Conservation (phyloP, 1,140 invertebrate species). For the Cylas formicarius region DNA sequence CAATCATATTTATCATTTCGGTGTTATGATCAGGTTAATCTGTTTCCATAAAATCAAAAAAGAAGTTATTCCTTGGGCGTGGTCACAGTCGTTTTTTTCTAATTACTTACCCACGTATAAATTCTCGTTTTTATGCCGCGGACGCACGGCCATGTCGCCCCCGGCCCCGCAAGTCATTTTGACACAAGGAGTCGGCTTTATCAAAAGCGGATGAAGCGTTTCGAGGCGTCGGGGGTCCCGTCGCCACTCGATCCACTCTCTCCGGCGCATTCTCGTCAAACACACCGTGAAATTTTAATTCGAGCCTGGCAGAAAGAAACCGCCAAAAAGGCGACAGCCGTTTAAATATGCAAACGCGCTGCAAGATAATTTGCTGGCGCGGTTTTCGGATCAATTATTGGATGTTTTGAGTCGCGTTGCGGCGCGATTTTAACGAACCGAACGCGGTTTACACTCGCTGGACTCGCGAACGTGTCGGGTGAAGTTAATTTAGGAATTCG, state of each 20-base stretch:
- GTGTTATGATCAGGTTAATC: neutral
- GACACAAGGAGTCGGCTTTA: conserved; percentile 20
- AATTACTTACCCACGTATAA: no score
- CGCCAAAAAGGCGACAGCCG: conserved; percentile 13
- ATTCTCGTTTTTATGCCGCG: no score
- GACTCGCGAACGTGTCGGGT: no score
- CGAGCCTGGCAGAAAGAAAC: conserved; percentile 2
- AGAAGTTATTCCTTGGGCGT: neutral
- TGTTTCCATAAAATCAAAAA: neutral
- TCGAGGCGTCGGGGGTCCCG: conserved; percentile 4
- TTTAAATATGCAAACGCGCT: neutral
- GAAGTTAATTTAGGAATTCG: no score
- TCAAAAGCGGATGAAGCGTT: conserved; percentile 20
- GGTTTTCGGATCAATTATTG: no score
- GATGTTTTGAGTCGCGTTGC: neutral
- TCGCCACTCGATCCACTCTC: conserved; percentile 9
- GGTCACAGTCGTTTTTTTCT: neutral
- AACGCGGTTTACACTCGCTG: no score
- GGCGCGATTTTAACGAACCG: neutral
- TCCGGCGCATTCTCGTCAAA: conserved; percentile 15
- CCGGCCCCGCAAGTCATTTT: conserved; percentile 9
- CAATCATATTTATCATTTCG: neutral
- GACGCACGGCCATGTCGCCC: conserved; percentile 12
- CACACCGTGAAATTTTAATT: conserved; percentile 19
- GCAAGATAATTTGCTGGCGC: no score